Conservation (phyloP, 2,113 vertebrate species). For the Caretta caretta region DNA sequence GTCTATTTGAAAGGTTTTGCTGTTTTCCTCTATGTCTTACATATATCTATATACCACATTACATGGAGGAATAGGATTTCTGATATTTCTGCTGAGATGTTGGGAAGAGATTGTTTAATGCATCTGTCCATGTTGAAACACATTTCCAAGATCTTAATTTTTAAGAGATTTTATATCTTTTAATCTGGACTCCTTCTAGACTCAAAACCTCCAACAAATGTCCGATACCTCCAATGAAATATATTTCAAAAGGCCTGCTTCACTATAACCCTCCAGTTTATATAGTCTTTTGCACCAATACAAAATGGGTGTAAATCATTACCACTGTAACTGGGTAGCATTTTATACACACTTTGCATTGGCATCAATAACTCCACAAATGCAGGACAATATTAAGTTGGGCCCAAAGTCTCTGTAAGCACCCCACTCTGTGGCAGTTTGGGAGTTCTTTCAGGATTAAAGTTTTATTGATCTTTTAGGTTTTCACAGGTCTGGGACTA, state of each 20-base stretch:
- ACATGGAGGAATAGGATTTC: constrained; percentile 51
- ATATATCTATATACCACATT: background rate
- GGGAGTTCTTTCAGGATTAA: background rate
- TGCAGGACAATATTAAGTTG: background rate
- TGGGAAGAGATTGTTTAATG: constrained; percentile 41
- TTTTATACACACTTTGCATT: background rate
- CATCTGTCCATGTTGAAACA: constrained; percentile 32
- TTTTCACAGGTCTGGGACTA: background rate
- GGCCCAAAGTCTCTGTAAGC: background rate
- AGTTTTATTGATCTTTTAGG: background rate
- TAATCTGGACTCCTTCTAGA: background rate
- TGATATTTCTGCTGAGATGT: constrained; percentile 63
- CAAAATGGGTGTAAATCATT: background rate
- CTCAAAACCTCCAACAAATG: constrained; percentile 14
- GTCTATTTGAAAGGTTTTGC: constrained; percentile 29
- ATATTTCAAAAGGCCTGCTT: background rate
- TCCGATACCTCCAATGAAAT: background rate
- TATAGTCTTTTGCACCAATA: background rate
- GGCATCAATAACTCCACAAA: background rate
- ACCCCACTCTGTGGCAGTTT: background rate
- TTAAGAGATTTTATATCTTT: constrained; percentile 32
- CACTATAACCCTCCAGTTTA: background rate
- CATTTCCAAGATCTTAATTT: constrained; percentile 42
- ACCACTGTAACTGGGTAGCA: background rate
- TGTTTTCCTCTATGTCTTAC: constrained; percentile 15